Evolutionary conservation across 2,113 vertebrate species (phyloP).

Genomic region (Bothrops jararaca): DNA sequence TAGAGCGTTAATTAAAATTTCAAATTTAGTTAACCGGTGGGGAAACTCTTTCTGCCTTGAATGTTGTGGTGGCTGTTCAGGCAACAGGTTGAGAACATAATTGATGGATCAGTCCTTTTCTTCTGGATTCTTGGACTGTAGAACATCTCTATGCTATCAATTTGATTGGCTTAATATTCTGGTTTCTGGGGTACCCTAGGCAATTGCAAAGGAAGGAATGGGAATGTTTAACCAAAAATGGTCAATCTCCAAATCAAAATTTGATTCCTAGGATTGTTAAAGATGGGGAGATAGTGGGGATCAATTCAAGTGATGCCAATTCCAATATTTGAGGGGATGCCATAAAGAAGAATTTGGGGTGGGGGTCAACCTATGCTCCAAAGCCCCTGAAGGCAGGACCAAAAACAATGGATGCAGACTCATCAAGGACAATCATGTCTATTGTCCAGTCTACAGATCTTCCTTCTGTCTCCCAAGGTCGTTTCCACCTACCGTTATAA

Average conservation of each 20-base stretch:
- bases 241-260: not conserved
- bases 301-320: not conserved
- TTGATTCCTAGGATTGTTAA: not conserved
- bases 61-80: not conserved
- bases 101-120: constrained; percentile 28
- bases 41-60: constrained; percentile 21
- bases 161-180: not conserved
- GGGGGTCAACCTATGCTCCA: no score
- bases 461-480: not conserved
- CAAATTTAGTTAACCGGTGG: constrained; percentile 49
- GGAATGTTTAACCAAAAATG: not conserved
- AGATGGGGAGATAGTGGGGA: not conserved
- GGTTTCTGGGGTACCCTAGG: not conserved
- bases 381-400: no score
- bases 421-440: no score
- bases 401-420: no score
- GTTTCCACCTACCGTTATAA: not conserved
- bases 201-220: not conserved
- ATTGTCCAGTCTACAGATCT: not conserved
- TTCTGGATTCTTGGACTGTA: not conserved
- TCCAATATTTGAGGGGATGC: no score
- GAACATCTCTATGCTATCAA: not conserved
- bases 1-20: constrained; percentile 53
- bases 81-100: constrained; percentile 15
- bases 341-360: no score